Evolutionary conservation across 2,797 vertebrate genomes (phyloP).

Genomic region (Phalanger gymnotis): DNA sequence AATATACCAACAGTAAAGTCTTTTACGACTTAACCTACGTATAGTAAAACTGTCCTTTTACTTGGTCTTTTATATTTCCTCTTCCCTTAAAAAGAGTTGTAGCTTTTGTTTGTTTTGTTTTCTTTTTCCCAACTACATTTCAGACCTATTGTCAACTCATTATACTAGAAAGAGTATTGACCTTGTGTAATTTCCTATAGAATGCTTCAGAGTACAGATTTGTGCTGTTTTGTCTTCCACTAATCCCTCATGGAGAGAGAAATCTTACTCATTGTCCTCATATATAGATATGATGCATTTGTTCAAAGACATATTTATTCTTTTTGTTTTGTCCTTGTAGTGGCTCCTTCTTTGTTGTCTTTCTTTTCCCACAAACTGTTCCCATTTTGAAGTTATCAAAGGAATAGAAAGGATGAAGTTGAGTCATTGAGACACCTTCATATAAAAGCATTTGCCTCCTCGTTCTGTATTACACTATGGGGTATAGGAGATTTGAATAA

Average conservation of each 20-base stretch:
- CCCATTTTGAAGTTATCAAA: neutral
- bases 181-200: neutral
- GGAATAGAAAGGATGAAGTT: neutral
- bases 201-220: neutral
- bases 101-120: no score
- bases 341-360: neutral
- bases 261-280: constrained; percentile 7
- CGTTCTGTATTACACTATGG: neutral
- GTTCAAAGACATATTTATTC: neutral
- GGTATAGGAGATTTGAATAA: neutral
- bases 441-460: neutral
- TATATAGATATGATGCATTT: neutral
- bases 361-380: neutral
- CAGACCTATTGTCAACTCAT: neutral
- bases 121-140: neutral
- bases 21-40: neutral
- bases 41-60: neutral
- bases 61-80: neutral
- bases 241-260: neutral
- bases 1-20: neutral
- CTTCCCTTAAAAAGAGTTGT: neutral
- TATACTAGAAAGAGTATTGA: neutral
- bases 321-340: neutral
- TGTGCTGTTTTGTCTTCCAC: neutral
- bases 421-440: neutral